A percentile compares a stretch with the other conserved stretches of the same genome.
These are phyloP conservation scores for Columba livia DNA, from an alignment of 2,113 vertebrate genomes.

Conservation along the genomic window DNA sequence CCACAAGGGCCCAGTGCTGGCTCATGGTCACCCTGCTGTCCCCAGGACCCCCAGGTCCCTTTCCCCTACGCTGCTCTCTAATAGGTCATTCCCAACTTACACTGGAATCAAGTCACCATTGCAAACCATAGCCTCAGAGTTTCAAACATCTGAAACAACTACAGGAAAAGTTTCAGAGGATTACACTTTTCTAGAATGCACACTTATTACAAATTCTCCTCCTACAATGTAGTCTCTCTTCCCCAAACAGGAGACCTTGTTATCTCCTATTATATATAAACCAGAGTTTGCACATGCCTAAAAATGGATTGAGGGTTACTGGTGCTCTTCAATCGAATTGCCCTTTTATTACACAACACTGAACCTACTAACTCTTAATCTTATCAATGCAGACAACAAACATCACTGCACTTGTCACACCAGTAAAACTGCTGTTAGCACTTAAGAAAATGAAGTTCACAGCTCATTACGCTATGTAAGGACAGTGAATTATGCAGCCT, in stretches of 20 bases:
- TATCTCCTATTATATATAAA: not conserved
- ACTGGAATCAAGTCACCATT: not conserved
- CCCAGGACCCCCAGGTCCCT: no score
- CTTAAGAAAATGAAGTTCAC: slow-evolving; percentile 18
- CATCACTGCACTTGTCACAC: not conserved
- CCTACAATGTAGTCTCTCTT: not conserved
- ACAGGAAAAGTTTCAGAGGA: fast-evolving
- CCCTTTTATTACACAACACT: not conserved
- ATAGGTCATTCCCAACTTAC: no score
- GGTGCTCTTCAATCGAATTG: not conserved
- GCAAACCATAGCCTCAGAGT: not conserved
- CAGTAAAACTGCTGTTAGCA: not conserved
- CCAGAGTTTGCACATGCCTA: not conserved
- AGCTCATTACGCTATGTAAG: not conserved
- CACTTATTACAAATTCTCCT: not conserved
- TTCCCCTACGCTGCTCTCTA: no score
- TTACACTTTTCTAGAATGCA: not conserved
- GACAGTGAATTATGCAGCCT: not conserved
- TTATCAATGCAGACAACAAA: not conserved
- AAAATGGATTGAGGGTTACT: not conserved
- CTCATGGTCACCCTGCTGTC: no score
- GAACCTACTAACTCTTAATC: not conserved
- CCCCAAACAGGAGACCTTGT: not conserved
- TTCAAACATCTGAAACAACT: not conserved
- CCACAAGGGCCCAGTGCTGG: no score